Base-by-base conservation (phyloP, 2,888 invertebrate species). In the Unio delphinus region DNA sequence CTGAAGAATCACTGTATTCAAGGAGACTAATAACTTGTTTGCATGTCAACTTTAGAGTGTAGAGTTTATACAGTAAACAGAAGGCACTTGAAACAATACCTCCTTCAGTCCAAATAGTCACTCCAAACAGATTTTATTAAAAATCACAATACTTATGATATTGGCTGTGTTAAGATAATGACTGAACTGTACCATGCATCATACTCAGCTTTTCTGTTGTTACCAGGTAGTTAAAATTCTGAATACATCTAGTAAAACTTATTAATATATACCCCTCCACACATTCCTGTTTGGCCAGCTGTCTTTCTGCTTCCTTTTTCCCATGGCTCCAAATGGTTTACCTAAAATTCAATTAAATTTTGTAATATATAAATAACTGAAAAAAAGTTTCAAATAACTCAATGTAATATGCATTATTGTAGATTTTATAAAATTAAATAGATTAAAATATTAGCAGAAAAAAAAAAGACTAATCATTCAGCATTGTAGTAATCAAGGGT, bases 71-170 rank as follows among this genome's bases (percentile, higher is more conserved):
- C 55, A 99, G 93, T n/a, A 99, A 93, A 90, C 99, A 99, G 91
- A 96, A 99, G 0, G 99, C 99, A 72, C 99, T 98, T n/a, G 98
- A 98, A 28, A 99, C 99, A 74, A 99, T 99, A 65, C 99, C 99
- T 67, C 99, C 99, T 59, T 23, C 45, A 45, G 45, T 15, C 45
- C 45, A 45, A 45, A 45, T 45, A 15, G 8, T 11, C 45, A 15
- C 45, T 45, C 45, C 15, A 45, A 45, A 45, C 45, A 45, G 0
- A 45, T 15, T 45, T 45, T 45, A 45, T 45, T 45, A 45, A 45
- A 45, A 45, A 15, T 11, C 45, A 15, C 45, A 11, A 45, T 15
- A 45, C 15, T 34, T 45, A 45, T 11, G 11, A 15, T 45, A 2
- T 11, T 45, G 45, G 3, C 45, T 45, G 11, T 34, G 34, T 8